Conservation (phyloP, 2,113 vertebrate genomes). For the Nematolebias whitei region DNA sequence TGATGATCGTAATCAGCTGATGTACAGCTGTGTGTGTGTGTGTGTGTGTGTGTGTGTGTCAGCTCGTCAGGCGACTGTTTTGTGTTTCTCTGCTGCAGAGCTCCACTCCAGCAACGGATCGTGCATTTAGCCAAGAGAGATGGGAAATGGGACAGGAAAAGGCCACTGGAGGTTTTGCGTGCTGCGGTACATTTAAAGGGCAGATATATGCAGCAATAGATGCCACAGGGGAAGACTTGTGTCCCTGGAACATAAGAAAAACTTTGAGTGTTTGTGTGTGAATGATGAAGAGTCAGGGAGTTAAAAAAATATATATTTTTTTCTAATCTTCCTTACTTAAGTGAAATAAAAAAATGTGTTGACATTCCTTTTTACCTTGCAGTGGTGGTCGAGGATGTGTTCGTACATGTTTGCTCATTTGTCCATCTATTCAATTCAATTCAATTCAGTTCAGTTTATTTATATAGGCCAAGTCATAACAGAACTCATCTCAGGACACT, state of each 20-base stretch:
- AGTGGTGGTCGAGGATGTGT: too few species aligned
- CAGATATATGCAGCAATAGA: conserved; percentile 59
- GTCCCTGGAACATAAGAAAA: conserved; percentile 27
- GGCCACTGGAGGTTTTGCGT: conserved; percentile 67
- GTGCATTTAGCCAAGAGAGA: conserved; percentile 65
- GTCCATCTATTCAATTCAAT: too few species aligned
- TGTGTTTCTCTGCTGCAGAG: conserved; percentile 61
- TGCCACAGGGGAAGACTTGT: conserved; percentile 52
- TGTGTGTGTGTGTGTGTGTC: conserved; percentile 31
- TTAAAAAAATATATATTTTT: too few species aligned
- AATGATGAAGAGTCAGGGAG: not conserved
- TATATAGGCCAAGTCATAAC: too few species aligned
- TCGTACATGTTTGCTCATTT: too few species aligned
- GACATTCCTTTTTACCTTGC: too few species aligned
- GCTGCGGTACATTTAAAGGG: conserved; percentile 72
- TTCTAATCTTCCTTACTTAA: too few species aligned
- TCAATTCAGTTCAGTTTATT: too few species aligned
- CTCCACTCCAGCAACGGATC: conserved; percentile 50
- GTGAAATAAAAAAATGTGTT: too few species aligned
- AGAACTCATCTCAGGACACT: too few species aligned
- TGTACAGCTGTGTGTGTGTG: conserved; percentile 31
- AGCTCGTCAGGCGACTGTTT: conserved; percentile 49
- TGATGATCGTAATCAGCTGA: conserved; percentile 78
- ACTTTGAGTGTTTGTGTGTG: conserved; percentile 1
- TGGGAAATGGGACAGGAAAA: conserved; percentile 47